Percentiles rank a stretch among this genome's conserved stretches.
Conservation (phyloP, 2,888 invertebrate genomes). For the Gari tellinella region DNA sequence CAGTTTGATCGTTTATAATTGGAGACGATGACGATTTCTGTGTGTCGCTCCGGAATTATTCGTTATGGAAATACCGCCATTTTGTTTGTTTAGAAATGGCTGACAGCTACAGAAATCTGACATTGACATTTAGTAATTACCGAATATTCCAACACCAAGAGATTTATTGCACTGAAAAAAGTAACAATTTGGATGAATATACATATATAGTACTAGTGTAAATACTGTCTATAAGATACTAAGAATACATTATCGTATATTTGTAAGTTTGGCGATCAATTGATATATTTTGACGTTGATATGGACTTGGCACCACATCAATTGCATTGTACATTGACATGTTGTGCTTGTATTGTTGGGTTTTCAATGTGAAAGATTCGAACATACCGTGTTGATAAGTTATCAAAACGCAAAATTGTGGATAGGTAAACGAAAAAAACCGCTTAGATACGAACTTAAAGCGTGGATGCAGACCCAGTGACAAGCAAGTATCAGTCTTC, state of each 20-base stretch:
- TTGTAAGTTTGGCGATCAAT: neutral
- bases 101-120: slow-evolving; percentile 42
- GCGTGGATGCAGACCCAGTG: slow-evolving; percentile 1
- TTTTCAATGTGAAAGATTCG: neutral
- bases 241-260: neutral
- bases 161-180: too few species aligned
- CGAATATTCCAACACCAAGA: too few species aligned
- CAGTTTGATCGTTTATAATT: too few species aligned
- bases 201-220: too few species aligned
- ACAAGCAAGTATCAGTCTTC: slow-evolving; percentile 7
- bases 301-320: neutral
- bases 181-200: too few species aligned
- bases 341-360: slow-evolving; percentile 2
- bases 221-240: too few species aligned
- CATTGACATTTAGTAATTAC: slow-evolving; percentile 22
- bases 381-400: too few species aligned
- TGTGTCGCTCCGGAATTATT: too few species aligned
- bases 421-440: too few species aligned
- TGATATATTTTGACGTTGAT: neutral
- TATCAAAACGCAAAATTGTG: too few species aligned
- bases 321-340: neutral
- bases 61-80: slow-evolving; percentile 48
- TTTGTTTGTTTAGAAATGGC: slow-evolving; percentile 67
- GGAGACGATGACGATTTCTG: too few species aligned
- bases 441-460: too few species aligned